phyloP scores from a whole-genome alignment of 2,888 invertebrate species.

The Amorpha juglandis region DNA sequence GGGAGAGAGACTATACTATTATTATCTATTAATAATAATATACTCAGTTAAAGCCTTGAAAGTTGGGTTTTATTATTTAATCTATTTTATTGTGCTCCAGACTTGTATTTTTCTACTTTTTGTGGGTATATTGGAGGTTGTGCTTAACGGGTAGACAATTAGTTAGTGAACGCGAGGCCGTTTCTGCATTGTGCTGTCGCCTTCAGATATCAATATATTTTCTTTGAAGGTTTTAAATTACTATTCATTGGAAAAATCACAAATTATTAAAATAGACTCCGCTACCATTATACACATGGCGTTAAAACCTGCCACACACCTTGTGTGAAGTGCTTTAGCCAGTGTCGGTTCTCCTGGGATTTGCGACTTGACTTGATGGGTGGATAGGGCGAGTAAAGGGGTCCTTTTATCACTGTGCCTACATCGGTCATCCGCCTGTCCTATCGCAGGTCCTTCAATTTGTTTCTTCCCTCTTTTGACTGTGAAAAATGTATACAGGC shows the following conservation, averaged over 20 bases:
- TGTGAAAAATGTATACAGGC: too few species aligned
- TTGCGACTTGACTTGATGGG: too few species aligned
- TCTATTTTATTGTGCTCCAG: neutral
- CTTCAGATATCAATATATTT: conserved; percentile 8
- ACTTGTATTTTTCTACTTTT: neutral
- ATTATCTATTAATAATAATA: neutral
- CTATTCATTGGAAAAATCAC: neutral
- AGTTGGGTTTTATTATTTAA: neutral
- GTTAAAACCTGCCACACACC: too few species aligned
- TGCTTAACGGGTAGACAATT: neutral
- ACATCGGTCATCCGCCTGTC: too few species aligned
- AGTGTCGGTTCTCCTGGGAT: too few species aligned
- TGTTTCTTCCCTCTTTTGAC: too few species aligned
- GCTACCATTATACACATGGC: too few species aligned
- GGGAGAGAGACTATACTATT: neutral
- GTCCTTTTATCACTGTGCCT: too few species aligned
- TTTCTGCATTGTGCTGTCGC: conserved; percentile 1
- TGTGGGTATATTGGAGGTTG: neutral
- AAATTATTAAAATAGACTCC: too few species aligned
- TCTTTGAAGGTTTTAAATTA: neutral
- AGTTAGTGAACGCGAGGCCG: conserved; percentile 6
- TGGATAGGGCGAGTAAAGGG: too few species aligned
- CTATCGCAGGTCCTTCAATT: too few species aligned
- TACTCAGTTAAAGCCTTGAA: neutral
- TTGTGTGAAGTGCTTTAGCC: too few species aligned